These are phyloP conservation scores for Adela reaumurella DNA, from an alignment of 2,888 invertebrate genomes.

Conservation along the genomic window DNA sequence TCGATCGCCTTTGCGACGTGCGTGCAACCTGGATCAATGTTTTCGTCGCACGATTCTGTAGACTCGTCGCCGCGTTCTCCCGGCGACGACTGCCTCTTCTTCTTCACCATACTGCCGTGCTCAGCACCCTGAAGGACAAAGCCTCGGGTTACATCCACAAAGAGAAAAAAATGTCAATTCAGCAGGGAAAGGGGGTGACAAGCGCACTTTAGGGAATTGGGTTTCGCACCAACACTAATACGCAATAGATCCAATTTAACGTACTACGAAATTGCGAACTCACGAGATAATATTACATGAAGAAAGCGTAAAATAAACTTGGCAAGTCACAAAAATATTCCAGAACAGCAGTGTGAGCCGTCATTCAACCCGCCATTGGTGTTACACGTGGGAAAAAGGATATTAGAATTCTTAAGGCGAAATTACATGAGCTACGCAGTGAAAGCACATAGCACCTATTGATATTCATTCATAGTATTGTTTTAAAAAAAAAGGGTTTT, in stretches of 20 bases:
- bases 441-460: too few species aligned
- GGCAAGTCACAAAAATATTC: background rate
- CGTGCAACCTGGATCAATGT: constrained; percentile 59
- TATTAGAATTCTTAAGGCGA: too few species aligned
- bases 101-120: constrained; percentile 62
- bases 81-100: constrained; percentile 68
- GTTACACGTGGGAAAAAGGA: background rate
- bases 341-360: background rate
- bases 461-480: too few species aligned
- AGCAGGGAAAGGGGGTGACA: background rate
- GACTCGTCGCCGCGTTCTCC: constrained; percentile 62
- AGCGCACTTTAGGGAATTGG: too few species aligned
- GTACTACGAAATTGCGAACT: too few species aligned
- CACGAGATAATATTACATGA: too few species aligned
- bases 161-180: background rate
- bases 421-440: too few species aligned
- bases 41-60: constrained; percentile 70
- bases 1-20: constrained; percentile 70
- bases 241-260: too few species aligned
- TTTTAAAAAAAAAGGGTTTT: too few species aligned
- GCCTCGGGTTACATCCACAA: background rate
- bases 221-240: too few species aligned
- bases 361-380: background rate
- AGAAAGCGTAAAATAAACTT: too few species aligned
- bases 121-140: background rate